Evolutionary conservation across 2,888 invertebrate genomes (phyloP).

Genomic region (Loripinus fragilis): DNA sequence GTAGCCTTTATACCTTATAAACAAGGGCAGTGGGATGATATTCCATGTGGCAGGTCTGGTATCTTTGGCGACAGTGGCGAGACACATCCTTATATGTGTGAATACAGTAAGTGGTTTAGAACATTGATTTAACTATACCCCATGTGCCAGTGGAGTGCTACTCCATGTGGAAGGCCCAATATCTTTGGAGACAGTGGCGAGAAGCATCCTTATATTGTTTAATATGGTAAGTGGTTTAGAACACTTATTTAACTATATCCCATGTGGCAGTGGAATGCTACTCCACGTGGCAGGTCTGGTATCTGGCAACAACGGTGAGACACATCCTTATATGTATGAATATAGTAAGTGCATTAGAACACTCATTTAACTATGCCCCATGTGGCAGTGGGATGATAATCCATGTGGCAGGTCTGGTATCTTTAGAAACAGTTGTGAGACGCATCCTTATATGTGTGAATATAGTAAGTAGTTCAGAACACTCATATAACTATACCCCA

Average conservation of each 20-base stretch:
- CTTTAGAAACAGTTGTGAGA: background rate
- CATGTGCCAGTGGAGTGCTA: conserved; percentile 15
- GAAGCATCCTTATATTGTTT: conserved; percentile 1
- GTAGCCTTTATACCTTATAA: conserved; percentile 38
- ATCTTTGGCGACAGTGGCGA: background rate
- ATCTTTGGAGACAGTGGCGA: background rate
- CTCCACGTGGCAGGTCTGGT: background rate
- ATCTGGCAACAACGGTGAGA: background rate
- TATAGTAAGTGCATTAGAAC: conserved; percentile 12
- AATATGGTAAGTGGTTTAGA: conserved; percentile 25
- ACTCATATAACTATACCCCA: no score
- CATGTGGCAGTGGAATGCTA: no score
- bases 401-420: background rate
- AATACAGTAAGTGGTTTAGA: conserved; percentile 16
- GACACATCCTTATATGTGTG: conserved; percentile 14
- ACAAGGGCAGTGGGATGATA: conserved; percentile 19
- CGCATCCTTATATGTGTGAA: conserved; percentile 17
- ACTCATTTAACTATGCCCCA: no score
- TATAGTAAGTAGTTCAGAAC: conserved; percentile 17
- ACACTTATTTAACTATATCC: no score
- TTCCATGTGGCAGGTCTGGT: conserved; percentile 2
- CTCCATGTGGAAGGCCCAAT: background rate
- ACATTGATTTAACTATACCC: no score
- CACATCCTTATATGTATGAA: conserved; percentile 13
- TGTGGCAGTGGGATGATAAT: no score